A percentile compares a stretch with the other conserved stretches of the same genome.
These are phyloP conservation scores for Apotomis capreana DNA, from an alignment of 2,888 invertebrate species.

Conservation along the genomic window DNA sequence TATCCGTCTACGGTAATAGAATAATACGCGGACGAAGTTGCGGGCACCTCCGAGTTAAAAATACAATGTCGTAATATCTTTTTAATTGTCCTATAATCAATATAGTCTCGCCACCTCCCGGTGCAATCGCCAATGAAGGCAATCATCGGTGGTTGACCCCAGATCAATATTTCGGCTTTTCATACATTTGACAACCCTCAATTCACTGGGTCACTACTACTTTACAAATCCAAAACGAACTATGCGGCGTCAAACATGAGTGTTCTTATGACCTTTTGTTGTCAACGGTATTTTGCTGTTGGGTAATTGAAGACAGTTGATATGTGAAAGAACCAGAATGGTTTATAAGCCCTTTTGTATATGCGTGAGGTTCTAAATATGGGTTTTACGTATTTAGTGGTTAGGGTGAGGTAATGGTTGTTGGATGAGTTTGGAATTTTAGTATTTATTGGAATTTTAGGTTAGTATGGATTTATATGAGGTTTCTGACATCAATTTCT, in stretches of 20 bases:
- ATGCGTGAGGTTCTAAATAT: slow-evolving; percentile 10
- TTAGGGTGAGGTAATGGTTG: slow-evolving; percentile 35
- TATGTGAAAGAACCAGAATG: neutral
- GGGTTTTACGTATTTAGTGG: slow-evolving; percentile 31
- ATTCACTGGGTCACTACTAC: slow-evolving; percentile 49
- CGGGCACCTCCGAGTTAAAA: neutral
- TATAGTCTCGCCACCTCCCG: slow-evolving; percentile 49
- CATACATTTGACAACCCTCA: slow-evolving; percentile 62
- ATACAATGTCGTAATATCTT: slow-evolving; percentile 4
- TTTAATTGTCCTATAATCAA: slow-evolving; percentile 37
- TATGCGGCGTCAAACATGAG: neutral
- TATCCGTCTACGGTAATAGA: too few species aligned
- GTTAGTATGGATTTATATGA: neutral
- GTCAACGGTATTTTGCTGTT: neutral
- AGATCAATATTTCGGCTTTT: slow-evolving; percentile 72
- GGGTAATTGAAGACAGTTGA: neutral
- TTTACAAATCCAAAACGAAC: neutral
- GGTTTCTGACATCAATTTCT: neutral
- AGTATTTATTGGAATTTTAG: slow-evolving; percentile 10
- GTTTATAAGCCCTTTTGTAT: slow-evolving; percentile 44
- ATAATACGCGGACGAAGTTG: too few species aligned
- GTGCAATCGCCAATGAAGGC: slow-evolving; percentile 60
- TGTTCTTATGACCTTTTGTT: neutral
- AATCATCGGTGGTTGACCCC: slow-evolving; percentile 67
- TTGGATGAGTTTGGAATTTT: slow-evolving; percentile 28